phyloP scores from a whole-genome alignment of 2,797 vertebrate genomes.

The Diglossa cyanea region DNA sequence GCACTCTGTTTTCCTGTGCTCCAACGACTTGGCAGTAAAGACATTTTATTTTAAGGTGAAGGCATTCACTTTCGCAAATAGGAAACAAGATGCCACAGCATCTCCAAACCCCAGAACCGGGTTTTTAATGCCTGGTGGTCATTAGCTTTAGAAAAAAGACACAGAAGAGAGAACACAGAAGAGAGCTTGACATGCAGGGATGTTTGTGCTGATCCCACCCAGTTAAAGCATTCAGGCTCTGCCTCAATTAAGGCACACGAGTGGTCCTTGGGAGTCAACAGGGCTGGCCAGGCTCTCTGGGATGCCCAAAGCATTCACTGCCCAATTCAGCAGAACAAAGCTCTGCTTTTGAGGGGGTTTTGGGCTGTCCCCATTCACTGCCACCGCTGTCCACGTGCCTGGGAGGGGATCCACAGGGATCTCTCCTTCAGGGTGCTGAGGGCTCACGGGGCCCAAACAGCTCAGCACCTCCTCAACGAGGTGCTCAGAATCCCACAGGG shows the following conservation, averaged over 20 bases:
- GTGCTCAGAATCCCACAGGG: background rate
- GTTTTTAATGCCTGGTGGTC: background rate
- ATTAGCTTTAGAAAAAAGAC: background rate
- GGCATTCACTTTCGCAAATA: background rate
- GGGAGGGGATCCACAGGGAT: background rate
- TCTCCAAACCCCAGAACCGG: background rate
- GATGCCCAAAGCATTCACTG: background rate
- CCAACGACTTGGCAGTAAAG: background rate
- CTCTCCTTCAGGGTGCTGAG: background rate
- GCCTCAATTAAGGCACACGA: background rate
- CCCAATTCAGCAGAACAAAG: background rate
- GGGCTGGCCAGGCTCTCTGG: background rate
- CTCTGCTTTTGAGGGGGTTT: background rate
- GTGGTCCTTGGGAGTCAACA: constrained; percentile 9
- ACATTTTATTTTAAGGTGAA: background rate
- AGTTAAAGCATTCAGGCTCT: background rate
- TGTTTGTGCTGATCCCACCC: background rate
- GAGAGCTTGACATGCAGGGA: background rate
- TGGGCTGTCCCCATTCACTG: background rate
- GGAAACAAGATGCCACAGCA: background rate
- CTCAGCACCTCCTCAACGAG: background rate
- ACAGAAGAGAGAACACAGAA: background rate
- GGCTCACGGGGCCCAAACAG: background rate
- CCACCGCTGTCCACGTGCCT: fast-evolving
- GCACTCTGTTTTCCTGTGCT: background rate